Evolutionary conservation across 1,140 invertebrate species (phyloP), one percentile per base, ranked within the genome.

Genomic region (Sinonovacula constricta): DNA sequence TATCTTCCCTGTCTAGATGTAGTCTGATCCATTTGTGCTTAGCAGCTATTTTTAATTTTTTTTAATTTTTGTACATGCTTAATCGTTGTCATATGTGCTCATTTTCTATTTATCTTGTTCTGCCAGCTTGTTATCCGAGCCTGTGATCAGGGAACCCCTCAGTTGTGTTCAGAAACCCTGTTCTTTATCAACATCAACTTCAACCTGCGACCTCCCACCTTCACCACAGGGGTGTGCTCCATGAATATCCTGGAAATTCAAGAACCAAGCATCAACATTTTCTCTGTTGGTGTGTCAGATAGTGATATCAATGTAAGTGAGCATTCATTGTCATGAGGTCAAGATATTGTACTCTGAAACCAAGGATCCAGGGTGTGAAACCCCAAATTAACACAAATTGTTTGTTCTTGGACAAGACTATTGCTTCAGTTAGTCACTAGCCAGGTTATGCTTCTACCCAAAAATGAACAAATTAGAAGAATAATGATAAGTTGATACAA

Each of bases 161-260:
- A 67, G 4, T 53, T 69, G 28, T 81, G 75, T 36, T 57, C 67
- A 26, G 74, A 72, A 4, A 62, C 80, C 3, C 65, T 80, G 31
- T 79, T 85, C 15, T 60, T 54, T 3, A 54, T 88, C n/a, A 81
- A 62, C 28, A 81, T 88, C 36, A 77, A 82, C 12, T 70, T 83
- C 12, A 88, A 88, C 70, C 70, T 83, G 39, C 60, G 75, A 24
- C 53, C 74, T 59, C 86, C 86, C 7, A 45, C 53, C 15, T 83
- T 85, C 65, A 49, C 59, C 22, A 75, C 74, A 18, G 63, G 71
- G 2, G 95, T 93, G 93, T 97, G 97, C 88, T 94, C 93, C 28
- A 96, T 96, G 84, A 94, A 95, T 77, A 92, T 96, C 0, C 91
- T 94, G 33, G 96, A 97, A 91, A 95, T 95, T 0, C 92, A 34